phyloP scores from a whole-genome alignment of 1,140 invertebrate species.

The Manduca sexta region DNA sequence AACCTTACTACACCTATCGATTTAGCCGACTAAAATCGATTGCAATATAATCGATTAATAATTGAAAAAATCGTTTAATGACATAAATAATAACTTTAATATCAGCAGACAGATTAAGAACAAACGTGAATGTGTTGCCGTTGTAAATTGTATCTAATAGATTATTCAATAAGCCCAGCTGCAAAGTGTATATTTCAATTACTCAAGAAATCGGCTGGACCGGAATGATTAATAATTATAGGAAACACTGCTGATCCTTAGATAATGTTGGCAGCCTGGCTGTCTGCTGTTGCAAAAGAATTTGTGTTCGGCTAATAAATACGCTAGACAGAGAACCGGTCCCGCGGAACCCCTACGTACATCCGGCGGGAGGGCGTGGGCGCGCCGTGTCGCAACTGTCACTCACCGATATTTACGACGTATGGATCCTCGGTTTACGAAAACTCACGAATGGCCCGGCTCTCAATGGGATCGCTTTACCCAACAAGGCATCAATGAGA shows the following conservation, averaged over 20 bases:
- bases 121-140: slow-evolving; percentile 29
- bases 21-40: background rate
- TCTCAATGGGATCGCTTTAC: slow-evolving; percentile 11
- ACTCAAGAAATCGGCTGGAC: slow-evolving; percentile 29
- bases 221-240: slow-evolving; percentile 60
- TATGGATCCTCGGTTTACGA: slow-evolving; percentile 40
- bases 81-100: slow-evolving; percentile 38
- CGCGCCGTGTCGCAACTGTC: slow-evolving; percentile 51
- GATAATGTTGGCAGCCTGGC: slow-evolving; percentile 56
- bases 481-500: slow-evolving; percentile 39
- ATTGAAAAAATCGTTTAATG: slow-evolving; percentile 29
- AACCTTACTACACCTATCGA: too few relatives aligned
- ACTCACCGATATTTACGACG: slow-evolving; percentile 53
- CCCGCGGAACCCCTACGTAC: slow-evolving; percentile 66
- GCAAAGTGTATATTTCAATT: slow-evolving; percentile 50
- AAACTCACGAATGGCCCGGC: slow-evolving; percentile 26
- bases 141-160: slow-evolving; percentile 47
- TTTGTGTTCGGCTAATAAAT: slow-evolving; percentile 42
- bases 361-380: slow-evolving; percentile 63
- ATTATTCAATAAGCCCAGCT: slow-evolving; percentile 51
- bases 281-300: slow-evolving; percentile 64
- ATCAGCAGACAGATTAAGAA: slow-evolving; percentile 33
- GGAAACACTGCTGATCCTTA: slow-evolving; percentile 60
- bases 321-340: slow-evolving; percentile 56
- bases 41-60: slow-evolving; percentile 8